A percentile compares a stretch with the other conserved stretches of the same genome.
Evolutionary conservation across 2,113 vertebrate species (phyloP).

Genomic region (Notarius quadriscutis): DNA sequence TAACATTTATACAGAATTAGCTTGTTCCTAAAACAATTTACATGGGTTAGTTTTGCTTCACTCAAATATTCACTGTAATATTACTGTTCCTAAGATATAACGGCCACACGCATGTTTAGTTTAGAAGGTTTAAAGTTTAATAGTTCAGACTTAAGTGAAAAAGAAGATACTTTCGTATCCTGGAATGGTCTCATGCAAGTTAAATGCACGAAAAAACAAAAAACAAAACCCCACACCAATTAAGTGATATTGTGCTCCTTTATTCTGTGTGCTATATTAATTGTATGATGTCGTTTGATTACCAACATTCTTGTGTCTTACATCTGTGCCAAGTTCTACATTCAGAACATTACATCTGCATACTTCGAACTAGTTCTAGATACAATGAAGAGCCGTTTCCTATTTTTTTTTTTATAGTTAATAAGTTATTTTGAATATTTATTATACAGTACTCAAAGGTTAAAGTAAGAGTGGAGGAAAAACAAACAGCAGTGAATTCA

Average conservation of each 20-base stretch:
- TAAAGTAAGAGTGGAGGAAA: background rate
- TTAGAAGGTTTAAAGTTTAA: conserved; percentile 40
- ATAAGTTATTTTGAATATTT: background rate
- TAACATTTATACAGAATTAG: background rate
- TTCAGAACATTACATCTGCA: background rate
- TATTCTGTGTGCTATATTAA: background rate
- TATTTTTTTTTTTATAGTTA: background rate
- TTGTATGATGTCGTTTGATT: background rate
- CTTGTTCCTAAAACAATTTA: conserved; percentile 70
- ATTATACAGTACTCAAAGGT: background rate
- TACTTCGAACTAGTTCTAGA: background rate
- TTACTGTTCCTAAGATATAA: conserved; percentile 64
- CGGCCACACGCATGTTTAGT: conserved; percentile 55
- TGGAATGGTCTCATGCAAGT: conserved; percentile 54
- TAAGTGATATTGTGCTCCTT: conserved; percentile 16
- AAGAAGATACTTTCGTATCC: conserved; percentile 45
- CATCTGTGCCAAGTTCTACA: background rate
- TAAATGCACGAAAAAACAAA: conserved; percentile 24
- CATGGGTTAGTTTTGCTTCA: conserved; percentile 64
- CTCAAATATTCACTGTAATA: conserved; percentile 64
- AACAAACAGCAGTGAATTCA: background rate
- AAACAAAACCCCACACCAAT: background rate
- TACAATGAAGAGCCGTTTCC: background rate
- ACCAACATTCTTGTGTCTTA: background rate
- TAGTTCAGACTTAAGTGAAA: conserved; percentile 56